Evolutionary conservation across 2,113 vertebrate species (phyloP), one percentile per base, ranked within the genome.

Genomic region (Nycticryphes semicollaris): DNA sequence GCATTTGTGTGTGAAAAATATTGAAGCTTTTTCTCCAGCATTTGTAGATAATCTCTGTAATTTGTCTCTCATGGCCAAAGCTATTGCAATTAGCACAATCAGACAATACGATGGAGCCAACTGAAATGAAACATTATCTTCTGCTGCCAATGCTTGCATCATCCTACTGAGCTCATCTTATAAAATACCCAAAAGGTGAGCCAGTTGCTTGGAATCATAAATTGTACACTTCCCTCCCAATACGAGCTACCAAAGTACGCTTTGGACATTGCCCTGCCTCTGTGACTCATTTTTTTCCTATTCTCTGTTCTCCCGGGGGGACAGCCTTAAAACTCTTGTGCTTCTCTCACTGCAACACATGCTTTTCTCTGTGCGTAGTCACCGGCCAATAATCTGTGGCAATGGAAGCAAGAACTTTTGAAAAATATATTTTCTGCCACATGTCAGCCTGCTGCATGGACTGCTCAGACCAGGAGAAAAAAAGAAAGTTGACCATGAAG

Each of bases 141-240:
- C 56, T 77, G 37, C 50, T 96, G 96, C 92, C 95, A 96, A 79
- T 33, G 70, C 66, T 96, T 96, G 74, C 95, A 84, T 94, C 95
- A 97, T 72, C 64, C 67, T 53, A 59, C 51, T 96, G 94, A 96
- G 83, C 51, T 96, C 90, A 95, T 96, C 78, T 88, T 93, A 86
- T 53, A 84, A 92, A 93, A 91, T 90, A 91, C 31, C n/a, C 85
- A 79, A 83, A 80, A 95, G 62, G 59, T 92, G 79, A 95, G 53
- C 45, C 57, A 90, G 70, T 54, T n/a, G 6, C 68, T 94, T 78
- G 84, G 70, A 94, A 78, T 79, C 84, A 84, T 93, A 91, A 92
- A 75, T 64, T 83, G 27, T 85, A 31, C 31, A 24, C 33, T 90
- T 87, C 20, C 14, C 51, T 94, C 63, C 22, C 51, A 72, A 73